Evolutionary conservation across 2,888 invertebrate genomes (phyloP).

Genomic region (Unio pictorum): DNA sequence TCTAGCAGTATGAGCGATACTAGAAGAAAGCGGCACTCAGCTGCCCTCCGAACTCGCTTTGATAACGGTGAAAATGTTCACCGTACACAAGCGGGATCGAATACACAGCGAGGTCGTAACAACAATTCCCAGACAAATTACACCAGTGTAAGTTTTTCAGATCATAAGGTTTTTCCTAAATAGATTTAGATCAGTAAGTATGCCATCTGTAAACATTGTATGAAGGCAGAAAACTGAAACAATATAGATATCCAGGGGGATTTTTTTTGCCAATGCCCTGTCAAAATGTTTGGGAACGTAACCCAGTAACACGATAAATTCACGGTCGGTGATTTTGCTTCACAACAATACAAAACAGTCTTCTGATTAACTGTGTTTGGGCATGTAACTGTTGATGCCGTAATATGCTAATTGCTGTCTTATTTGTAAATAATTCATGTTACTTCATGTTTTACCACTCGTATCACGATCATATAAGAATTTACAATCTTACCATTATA

Average conservation of each 20-base stretch:
- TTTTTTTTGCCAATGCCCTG: too few relatives aligned
- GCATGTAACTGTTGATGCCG: not conserved
- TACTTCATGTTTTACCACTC: too few relatives aligned
- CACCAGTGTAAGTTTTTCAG: slow-evolving; percentile 11
- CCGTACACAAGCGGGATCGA: slow-evolving; percentile 26
- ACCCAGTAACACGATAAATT: not conserved
- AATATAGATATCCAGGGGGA: too few relatives aligned
- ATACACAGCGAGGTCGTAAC: slow-evolving; percentile 20
- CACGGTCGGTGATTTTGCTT: not conserved
- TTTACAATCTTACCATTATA: too few relatives aligned
- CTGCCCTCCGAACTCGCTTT: slow-evolving; percentile 46
- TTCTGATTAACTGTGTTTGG: not conserved
- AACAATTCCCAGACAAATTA: slow-evolving; percentile 25
- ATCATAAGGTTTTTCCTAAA: not conserved
- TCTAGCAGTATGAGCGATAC: slow-evolving; percentile 56
- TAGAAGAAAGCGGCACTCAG: slow-evolving; percentile 52
- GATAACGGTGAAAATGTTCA: slow-evolving; percentile 47
- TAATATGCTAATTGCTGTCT: too few relatives aligned
- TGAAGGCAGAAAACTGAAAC: too few relatives aligned
- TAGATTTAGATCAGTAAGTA: not conserved
- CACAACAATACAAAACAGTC: not conserved
- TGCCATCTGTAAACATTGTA: too few relatives aligned
- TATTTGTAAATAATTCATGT: too few relatives aligned
- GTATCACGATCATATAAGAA: too few relatives aligned
- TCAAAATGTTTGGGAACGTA: not conserved